Conservation (phyloP, 2,113 vertebrate species). For the Lipophrys pholis region DNA sequence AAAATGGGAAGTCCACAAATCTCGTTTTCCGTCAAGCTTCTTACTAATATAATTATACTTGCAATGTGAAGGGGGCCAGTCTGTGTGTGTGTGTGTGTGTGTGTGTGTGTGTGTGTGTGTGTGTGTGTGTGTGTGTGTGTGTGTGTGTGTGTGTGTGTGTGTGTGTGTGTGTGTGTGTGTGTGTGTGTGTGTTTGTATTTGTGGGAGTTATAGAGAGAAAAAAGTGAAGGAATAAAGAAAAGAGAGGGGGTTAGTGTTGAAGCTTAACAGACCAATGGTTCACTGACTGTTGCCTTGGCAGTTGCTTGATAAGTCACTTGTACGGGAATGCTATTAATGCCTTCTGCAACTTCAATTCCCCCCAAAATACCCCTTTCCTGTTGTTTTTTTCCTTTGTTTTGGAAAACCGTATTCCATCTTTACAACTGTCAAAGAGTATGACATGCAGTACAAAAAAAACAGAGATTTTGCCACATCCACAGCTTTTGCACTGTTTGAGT, state of each 20-base stretch:
- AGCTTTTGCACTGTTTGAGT: neutral
- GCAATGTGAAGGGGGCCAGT: neutral
- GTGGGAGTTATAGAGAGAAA: neutral
- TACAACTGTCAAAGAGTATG: neutral
- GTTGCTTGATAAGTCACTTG: conserved; percentile 44
- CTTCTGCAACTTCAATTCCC: neutral
- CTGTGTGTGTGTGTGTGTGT: neutral
- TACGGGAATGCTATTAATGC: conserved; percentile 24
- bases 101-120: neutral
- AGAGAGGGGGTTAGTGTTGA: conserved; percentile 34
- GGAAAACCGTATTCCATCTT: neutral
- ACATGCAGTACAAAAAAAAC: neutral
- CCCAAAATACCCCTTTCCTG: neutral
- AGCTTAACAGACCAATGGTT: conserved; percentile 40
- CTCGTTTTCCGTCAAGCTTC: conserved; percentile 19
- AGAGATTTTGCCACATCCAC: neutral
- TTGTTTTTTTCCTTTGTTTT: neutral
- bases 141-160: neutral
- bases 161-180: neutral
- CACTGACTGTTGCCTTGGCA: conserved; percentile 52
- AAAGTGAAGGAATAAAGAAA: neutral
- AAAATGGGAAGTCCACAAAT: conserved; percentile 16
- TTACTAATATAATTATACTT: conserved; percentile 15
- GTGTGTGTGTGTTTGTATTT: neutral
- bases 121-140: neutral